A percentile compares a stretch with the other conserved stretches of the same genome.
These are phyloP conservation scores for Liopterus haemorrhoidalis DNA, from an alignment of 2,888 invertebrate genomes.

Conservation along the genomic window DNA sequence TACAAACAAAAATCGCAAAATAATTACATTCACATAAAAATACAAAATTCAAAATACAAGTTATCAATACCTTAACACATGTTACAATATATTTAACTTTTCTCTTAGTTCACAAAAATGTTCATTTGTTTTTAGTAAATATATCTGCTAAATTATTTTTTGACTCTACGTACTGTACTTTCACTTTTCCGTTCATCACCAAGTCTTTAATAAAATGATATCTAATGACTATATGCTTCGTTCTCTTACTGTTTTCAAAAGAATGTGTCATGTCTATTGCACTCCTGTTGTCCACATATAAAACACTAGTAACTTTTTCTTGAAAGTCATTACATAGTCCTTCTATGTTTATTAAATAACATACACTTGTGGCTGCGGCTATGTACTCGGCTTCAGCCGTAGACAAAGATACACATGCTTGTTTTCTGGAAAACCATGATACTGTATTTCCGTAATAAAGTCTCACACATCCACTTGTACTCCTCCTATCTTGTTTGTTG, in stretches of 20 bases:
- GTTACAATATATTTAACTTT: no score
- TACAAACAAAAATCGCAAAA: no score
- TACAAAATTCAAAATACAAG: no score
- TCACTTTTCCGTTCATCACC: constrained; percentile 1
- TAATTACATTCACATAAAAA: no score
- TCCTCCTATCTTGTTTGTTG: constrained; percentile 21
- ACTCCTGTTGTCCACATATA: constrained; percentile 14
- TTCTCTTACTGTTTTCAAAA: constrained; percentile 17
- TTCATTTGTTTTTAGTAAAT: no score
- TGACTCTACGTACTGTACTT: constrained; percentile 13
- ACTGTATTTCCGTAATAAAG: constrained; percentile 19
- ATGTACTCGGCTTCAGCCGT: constrained; percentile 26
- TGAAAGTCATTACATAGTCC: constrained; percentile 13
- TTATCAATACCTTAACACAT: no score
- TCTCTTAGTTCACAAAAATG: no score
- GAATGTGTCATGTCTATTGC: constrained; percentile 9
- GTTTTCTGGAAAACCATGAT: constrained; percentile 24
- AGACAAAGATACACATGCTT: constrained; percentile 23
- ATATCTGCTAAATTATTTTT: constrained; percentile 20
- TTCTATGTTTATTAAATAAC: constrained; percentile 19
- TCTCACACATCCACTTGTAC: constrained; percentile 18
- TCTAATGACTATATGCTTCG: constrained; percentile 21
- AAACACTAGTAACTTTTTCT: not conserved
- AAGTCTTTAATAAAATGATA: constrained; percentile 18
- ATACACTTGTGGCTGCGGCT: constrained; percentile 14